Evolutionary conservation across 2,888 invertebrate genomes (phyloP).

Genomic region (Xylota segnis): DNA sequence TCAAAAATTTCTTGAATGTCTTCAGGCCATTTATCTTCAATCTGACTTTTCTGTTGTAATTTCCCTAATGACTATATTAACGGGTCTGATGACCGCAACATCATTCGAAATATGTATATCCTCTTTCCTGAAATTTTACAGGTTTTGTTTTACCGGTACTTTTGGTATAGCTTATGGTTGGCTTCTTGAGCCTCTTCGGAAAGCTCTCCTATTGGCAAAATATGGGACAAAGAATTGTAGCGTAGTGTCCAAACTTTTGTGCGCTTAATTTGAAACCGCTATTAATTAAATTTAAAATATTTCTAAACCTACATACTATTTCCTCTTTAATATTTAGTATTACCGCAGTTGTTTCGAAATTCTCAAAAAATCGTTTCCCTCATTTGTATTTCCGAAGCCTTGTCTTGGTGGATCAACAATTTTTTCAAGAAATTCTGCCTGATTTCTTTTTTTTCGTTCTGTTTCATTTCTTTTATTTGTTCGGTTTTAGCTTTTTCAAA

Average conservation of each 20-base stretch:
- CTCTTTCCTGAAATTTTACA: constrained; percentile 4
- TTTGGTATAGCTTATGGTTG: constrained; percentile 11
- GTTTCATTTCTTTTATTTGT: too few species aligned
- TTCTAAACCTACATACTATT: constrained; percentile 5
- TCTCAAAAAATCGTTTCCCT: background rate
- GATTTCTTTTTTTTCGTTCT: too few species aligned
- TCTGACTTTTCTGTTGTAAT: background rate
- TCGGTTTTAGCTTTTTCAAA: too few species aligned
- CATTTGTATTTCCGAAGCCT: background rate
- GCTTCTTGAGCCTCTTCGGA: constrained; percentile 22
- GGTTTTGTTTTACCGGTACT: constrained; percentile 6
- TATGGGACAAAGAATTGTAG: constrained; percentile 2
- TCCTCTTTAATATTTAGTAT: constrained; percentile 8
- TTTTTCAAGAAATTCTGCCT: too few species aligned
- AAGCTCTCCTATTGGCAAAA: constrained; percentile 10
- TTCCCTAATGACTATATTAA: constrained; percentile 9
- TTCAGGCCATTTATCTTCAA: constrained; percentile 10
- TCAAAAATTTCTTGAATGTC: background rate
- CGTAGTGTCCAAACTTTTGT: background rate
- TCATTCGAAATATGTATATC: constrained; percentile 9
- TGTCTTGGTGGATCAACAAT: too few species aligned
- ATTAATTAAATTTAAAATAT: constrained; percentile 7
- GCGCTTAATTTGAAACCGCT: background rate
- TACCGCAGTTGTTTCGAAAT: constrained; percentile 5
- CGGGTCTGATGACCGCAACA: background rate